Conservation (phyloP, 2,797 vertebrate genomes). For the Columba guinea region DNA sequence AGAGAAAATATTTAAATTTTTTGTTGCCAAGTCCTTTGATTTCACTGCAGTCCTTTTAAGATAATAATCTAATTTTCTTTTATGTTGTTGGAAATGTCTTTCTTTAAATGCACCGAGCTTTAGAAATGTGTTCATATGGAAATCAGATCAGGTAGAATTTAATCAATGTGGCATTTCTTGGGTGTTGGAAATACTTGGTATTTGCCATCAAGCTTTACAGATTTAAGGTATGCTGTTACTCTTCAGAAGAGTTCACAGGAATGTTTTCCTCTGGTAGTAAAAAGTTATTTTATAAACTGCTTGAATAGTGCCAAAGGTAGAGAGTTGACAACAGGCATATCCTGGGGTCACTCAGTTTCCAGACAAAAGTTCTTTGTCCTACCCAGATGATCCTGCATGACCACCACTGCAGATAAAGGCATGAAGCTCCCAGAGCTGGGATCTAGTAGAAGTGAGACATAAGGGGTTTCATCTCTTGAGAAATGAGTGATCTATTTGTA, state of each 20-base stretch:
- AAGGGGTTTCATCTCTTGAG: neutral
- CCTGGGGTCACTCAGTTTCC: neutral
- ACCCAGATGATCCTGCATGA: neutral
- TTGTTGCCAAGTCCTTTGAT: neutral
- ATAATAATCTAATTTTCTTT: neutral
- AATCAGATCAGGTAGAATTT: neutral
- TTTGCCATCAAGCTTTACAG: neutral
- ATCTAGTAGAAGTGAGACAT: neutral
- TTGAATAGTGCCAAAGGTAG: neutral
- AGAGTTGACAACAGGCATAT: neutral
- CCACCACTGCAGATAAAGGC: neutral
- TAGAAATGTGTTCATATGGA: neutral
- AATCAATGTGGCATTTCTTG: neutral
- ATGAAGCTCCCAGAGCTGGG: neutral
- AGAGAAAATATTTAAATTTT: conserved; percentile 19
- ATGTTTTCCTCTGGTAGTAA: neutral
- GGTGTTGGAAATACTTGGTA: neutral
- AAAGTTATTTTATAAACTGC: neutral
- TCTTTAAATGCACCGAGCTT: neutral
- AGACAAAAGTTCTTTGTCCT: neutral
- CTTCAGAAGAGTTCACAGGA: neutral
- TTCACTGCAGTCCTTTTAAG: neutral
- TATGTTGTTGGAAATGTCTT: neutral
- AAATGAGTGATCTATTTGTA: neutral
- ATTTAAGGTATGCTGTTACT: neutral